These are phyloP conservation scores for Gerris lacustris DNA, from an alignment of 2,888 invertebrate genomes.

Conservation along the genomic window DNA sequence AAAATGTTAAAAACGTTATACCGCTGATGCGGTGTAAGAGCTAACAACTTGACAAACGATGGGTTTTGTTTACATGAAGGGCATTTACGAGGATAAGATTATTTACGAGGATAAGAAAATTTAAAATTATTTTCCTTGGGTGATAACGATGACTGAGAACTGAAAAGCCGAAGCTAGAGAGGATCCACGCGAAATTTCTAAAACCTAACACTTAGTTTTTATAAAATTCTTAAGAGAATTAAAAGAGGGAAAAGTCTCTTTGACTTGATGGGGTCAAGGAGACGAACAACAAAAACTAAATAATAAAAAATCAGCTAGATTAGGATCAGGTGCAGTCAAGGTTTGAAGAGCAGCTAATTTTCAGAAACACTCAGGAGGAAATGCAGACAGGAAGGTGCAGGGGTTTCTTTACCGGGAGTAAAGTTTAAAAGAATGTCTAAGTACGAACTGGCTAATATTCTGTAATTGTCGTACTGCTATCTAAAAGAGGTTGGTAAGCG, in stretches of 20 bases:
- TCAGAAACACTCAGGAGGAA: slow-evolving; percentile 9
- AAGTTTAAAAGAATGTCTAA: too few relatives aligned
- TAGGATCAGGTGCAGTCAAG: slow-evolving; percentile 11
- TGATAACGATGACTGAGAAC: background rate
- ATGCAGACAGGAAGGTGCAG: background rate
- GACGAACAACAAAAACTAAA: slow-evolving; percentile 16
- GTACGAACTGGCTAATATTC: slow-evolving; percentile 12
- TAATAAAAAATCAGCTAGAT: slow-evolving; percentile 18
- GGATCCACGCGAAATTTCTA: background rate
- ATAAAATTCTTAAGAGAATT: slow-evolving; percentile 16
- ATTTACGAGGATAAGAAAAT: background rate
- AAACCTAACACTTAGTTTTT: slow-evolving; percentile 6
- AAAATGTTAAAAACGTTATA: background rate
- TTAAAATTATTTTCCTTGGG: background rate
- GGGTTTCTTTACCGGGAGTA: slow-evolving; percentile 10
- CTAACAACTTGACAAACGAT: slow-evolving; percentile 8
- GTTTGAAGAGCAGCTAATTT: slow-evolving; percentile 17
- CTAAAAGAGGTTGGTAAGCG: slow-evolving; percentile 18
- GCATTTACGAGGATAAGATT: too few relatives aligned
- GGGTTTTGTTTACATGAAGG: background rate
- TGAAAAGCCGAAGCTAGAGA: too few relatives aligned
- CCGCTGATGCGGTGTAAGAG: slow-evolving; percentile 4
- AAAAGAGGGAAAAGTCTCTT: slow-evolving; percentile 14
- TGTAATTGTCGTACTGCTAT: slow-evolving; percentile 18
- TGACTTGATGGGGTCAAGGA: slow-evolving; percentile 11